These are phyloP conservation scores for Myotis davidii DNA, from an alignment of 2,113 vertebrate genomes.

Conservation along the genomic window DNA sequence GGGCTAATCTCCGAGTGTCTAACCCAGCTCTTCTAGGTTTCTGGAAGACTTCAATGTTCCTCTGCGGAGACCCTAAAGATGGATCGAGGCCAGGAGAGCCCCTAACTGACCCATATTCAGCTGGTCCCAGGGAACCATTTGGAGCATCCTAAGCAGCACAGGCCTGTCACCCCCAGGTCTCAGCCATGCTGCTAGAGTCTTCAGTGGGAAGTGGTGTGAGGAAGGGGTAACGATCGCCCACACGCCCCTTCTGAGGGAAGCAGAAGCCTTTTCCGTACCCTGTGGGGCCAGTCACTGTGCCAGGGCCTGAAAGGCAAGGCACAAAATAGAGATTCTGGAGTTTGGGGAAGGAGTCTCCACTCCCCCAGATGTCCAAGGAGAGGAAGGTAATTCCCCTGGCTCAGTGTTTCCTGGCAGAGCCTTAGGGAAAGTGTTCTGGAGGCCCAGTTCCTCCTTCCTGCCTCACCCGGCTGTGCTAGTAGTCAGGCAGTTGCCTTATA, in stretches of 20 bases:
- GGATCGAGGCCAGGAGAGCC: not conserved
- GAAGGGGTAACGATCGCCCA: not conserved
- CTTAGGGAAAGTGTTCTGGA: not conserved
- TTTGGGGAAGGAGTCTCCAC: not conserved
- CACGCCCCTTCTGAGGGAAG: not conserved
- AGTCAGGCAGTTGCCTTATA: not conserved
- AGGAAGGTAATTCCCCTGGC: not conserved
- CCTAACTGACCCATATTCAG: not conserved
- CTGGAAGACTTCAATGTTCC: slow-evolving; percentile 46
- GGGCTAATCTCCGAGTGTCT: not conserved
- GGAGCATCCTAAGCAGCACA: not conserved
- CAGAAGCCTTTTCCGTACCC: not conserved
- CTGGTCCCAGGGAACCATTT: not conserved
- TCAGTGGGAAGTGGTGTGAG: not conserved
- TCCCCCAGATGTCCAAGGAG: not conserved
- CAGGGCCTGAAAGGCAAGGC: slow-evolving; percentile 55
- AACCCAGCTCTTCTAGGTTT: slow-evolving; percentile 26
- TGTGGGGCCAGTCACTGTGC: not conserved
- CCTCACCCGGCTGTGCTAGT: not conserved
- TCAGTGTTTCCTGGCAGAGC: not conserved
- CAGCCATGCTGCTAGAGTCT: not conserved
- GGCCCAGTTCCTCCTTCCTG: not conserved
- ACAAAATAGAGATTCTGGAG: not conserved
- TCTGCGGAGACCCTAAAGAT: slow-evolving; percentile 26
- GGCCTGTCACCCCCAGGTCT: not conserved